Evolutionary conservation across 1,140 invertebrate species (phyloP), one percentile per base, ranked within the genome.

Genomic region (Piezodorus guildinii): DNA sequence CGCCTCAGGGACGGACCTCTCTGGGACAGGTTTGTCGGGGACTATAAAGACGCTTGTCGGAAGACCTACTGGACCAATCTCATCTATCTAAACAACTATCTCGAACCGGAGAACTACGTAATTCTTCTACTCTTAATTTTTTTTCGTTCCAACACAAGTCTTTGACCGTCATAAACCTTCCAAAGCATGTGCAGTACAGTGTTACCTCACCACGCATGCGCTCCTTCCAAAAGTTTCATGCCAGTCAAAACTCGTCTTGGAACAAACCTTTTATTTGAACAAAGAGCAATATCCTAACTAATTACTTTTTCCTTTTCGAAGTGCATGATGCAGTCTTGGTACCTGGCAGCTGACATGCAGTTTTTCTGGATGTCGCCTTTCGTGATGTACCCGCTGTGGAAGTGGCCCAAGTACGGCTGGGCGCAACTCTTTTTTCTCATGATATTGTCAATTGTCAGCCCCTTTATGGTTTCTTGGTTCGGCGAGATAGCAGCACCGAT

Each of bases 21-120:
- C 0, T 79, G 77, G 76, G 64, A 75, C 16, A 43, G 17, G 8
- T 64, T 69, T 0, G 69, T 72, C 1, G 49, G 64, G 3, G 43
- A 30, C 10, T 64, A 69, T 6, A 60, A 64, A 12, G 21, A 70
- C 1, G 65, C 66, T 49, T 83, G 81, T 68, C 63, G 70, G 49
- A 56, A 73, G 4, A 75, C 77, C 63, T 83, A 82, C 82, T 84
- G 82, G 82, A 67, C 72, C 4, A 78, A 80, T 67, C 60, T 84
- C 3, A 71, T 84, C 0, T 83, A 82, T 67, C 68, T 84, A 15
- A 83, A 83, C 68, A 85, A 84, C 68, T 76, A 81, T 30, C 68
- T 77, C 25, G 67, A 76, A 39, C 67, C 69, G 1, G 68, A 75
- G 30, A 63, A 49, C 19, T 62, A 65, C 45, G 67, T 68, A 59